Base-by-base conservation (phyloP, 2,888 invertebrate species). In the Choristoneura rosaceana region DNA sequence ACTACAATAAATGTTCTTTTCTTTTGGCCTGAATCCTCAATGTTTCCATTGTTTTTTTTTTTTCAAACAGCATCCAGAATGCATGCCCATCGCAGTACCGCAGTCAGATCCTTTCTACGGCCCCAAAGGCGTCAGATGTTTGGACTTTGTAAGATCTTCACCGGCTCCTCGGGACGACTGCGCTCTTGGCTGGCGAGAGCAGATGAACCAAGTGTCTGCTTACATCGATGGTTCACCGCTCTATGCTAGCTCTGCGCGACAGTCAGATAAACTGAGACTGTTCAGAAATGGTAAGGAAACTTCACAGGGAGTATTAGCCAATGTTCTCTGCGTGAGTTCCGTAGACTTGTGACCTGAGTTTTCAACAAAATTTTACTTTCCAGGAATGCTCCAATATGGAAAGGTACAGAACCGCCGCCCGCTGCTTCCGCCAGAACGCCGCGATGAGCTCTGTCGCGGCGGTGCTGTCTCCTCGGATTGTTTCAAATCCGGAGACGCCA, bases 81-180 rank as follows among this genome's bases (percentile, higher is more conserved):
- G 98, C 86, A 90, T 97, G 78, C 97, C 98, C 0, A 98, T 98
- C 77, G 90, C 95, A 67, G 97, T 98, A 0, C 96, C 96, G 0
- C 83, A 91, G 0, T 95, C 95, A 34, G 98, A 98, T 87, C 95
- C 96, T 12, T 97, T 97, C 91, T 95, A 97, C 81, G 95, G 96
- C 0, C 95, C 95, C 0, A 94, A 96, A 34, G 96, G 96, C 0
- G 95, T 97, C 1, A 94, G 95, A 0, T 98, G 98, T 81, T 90
- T 98, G 84, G 98, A 98, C 90, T 98, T 98, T 84, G 94, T 97
- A 25, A 94, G 98, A 0, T 97, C 97, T 10, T 97, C 97, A 0
- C 96, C 98, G 0, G 97, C 97, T 0, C 97, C 98, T 2, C 93
- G 96, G 3, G 96, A 97, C 60, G 96, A 97, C 85, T 98, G 98